Evolutionary conservation across 2,888 invertebrate genomes (phyloP).

Genomic region (Tetragonisca angustula): DNA sequence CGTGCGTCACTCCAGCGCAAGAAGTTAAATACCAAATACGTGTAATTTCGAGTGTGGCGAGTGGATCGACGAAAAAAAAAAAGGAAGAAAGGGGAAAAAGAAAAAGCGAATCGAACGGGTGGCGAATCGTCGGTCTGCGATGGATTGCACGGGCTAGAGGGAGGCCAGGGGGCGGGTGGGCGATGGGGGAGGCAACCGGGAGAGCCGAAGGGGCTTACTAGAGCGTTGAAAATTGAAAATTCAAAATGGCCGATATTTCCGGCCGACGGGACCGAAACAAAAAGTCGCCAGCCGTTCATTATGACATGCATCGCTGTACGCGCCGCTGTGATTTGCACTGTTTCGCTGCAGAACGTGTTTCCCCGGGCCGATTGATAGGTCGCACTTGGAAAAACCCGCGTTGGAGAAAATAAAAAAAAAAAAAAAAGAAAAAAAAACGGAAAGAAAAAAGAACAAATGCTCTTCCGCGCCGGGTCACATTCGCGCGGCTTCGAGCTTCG

Average conservation of each 20-base stretch:
- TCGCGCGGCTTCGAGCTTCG: too few species aligned
- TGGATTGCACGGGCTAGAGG: slow-evolving; percentile 13
- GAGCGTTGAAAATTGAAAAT: slow-evolving; percentile 85
- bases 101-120: background rate
- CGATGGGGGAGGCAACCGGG: slow-evolving; percentile 37
- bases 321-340: slow-evolving; percentile 82
- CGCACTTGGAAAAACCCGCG: slow-evolving; percentile 3
- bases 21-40: too few species aligned
- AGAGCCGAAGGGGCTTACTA: slow-evolving; percentile 81
- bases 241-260: slow-evolving; percentile 84
- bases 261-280: slow-evolving; percentile 84
- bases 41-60: background rate
- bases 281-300: slow-evolving; percentile 83
- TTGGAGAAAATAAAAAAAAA: background rate
- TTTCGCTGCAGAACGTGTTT: slow-evolving; percentile 70
- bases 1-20: too few species aligned
- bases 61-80: background rate
- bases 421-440: too few species aligned
- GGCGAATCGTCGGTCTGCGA: background rate
- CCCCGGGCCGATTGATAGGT: slow-evolving; percentile 18
- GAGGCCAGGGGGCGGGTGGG: slow-evolving; percentile 33
- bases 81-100: too few species aligned
- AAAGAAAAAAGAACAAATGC: too few species aligned
- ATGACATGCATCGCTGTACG: slow-evolving; percentile 83
- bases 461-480: too few species aligned